Conservation (phyloP, 1,140 invertebrate genomes). For the Cardiocondyla obscurior region DNA sequence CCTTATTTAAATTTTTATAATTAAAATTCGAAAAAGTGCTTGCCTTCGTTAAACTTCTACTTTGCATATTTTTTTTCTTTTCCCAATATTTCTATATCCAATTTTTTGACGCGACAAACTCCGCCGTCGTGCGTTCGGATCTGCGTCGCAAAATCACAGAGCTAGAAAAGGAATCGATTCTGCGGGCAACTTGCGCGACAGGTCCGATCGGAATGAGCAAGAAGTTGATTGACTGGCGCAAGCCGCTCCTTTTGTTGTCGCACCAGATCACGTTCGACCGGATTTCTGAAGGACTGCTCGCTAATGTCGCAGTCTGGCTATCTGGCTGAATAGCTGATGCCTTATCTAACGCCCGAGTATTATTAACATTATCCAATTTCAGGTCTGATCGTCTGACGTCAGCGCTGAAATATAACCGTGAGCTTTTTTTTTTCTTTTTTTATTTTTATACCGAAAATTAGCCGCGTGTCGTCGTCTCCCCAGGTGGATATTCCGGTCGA, state of each 20-base stretch:
- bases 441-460: too few relatives aligned
- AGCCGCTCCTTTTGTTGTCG: conserved; percentile 64
- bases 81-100: not conserved
- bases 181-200: not conserved
- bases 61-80: not conserved
- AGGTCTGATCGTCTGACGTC: not conserved
- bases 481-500: not conserved
- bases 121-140: not conserved
- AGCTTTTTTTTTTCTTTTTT: too few relatives aligned
- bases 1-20: too few relatives aligned
- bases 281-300: conserved; percentile 66
- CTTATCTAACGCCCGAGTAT: conserved; percentile 27
- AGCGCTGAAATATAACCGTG: not conserved
- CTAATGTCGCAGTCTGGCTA: conserved; percentile 53
- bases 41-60: not conserved
- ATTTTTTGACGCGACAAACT: not conserved
- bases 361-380: conserved; percentile 37
- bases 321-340: not conserved
- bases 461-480: not conserved
- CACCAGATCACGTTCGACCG: conserved; percentile 69
- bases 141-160: not conserved
- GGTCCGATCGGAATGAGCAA: conserved; percentile 54
- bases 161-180: conserved; percentile 32
- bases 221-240: conserved; percentile 61
- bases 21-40: too few relatives aligned